A percentile compares a stretch with the other conserved stretches of the same genome.
Evolutionary conservation across 92 coral and sea anemone species (phyloP).

Genomic region (Palythoa grandiflora): DNA sequence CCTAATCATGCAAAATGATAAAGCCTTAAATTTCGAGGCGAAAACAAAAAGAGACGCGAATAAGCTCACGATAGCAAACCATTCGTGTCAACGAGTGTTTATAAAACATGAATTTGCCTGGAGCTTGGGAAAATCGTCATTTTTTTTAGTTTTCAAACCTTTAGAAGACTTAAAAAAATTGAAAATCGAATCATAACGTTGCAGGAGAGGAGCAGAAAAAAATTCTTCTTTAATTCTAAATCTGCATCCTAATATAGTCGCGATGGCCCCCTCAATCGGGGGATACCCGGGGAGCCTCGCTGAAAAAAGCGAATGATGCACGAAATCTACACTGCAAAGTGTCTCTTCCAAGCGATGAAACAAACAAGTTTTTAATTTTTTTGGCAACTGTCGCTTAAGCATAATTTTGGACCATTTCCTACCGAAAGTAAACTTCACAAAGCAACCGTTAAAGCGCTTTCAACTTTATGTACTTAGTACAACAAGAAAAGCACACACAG

Average conservation of each 20-base stretch:
- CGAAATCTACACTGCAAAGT: conserved; percentile 62
- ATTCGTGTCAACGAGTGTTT: conserved; percentile 64
- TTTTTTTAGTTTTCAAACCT: conserved; percentile 63
- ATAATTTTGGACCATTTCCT: background rate
- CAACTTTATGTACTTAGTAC: conserved; percentile 85
- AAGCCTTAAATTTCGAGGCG: conserved; percentile 38
- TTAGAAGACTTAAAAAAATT: conserved; percentile 78
- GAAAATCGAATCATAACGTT: conserved; percentile 42
- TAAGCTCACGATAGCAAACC: conserved; percentile 44
- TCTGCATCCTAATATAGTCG: conserved; percentile 38
- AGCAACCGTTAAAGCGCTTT: conserved; percentile 66
- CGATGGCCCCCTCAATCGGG: conserved; percentile 65
- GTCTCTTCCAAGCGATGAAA: conserved; percentile 36
- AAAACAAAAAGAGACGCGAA: conserved; percentile 47
- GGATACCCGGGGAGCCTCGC: conserved; percentile 78
- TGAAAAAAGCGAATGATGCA: conserved; percentile 44
- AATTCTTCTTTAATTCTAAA: background rate
- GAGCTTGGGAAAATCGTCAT: conserved; percentile 26
- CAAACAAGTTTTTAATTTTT: conserved; percentile 54
- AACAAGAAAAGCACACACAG: conserved; percentile 80
- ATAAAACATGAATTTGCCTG: conserved; percentile 87
- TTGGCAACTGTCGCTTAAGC: background rate
- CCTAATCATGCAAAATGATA: conserved; percentile 35
- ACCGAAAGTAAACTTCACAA: conserved; percentile 31
- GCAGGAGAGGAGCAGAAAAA: conserved; percentile 27